Base-by-base conservation (phyloP, 2,797 vertebrate genomes). In the Diceros bicornis region DNA sequence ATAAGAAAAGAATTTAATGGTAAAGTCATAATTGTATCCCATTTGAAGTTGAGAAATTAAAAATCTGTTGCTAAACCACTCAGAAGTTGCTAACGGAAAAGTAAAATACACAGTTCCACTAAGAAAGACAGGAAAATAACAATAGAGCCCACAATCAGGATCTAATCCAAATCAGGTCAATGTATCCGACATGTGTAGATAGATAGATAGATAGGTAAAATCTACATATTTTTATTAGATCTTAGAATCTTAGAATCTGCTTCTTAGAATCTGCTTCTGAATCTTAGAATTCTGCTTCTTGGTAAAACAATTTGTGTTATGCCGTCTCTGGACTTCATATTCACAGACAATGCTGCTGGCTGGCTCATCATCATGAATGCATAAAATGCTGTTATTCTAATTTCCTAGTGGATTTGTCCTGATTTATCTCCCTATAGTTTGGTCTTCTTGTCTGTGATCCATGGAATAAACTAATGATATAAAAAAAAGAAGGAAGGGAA, bases 41-140 rank as follows among this genome's bases (percentile, higher is more conserved):
- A 85, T 82, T 93, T 92, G 91, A 89, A 92, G 52, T 68, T 93
- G 34, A 97, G 32, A 94, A 92, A 97, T 95, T 95, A 91, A 95
- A 94, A 87, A 77, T 66, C 78, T 44, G 71, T 87, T 89, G 34
- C 69, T 96, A 82, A 96, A 81, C 18, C 52, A 88, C 37, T 78
- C 27, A 50, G 59, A 96, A 96, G 84, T 81, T 85, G 41, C 41
- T 91, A 95, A 90, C 11, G 95, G 37, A 92, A 97, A 98, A 96
- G 94, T 74, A 97, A 74, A 72, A 81, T 41, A 50, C 27, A 91
- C 18, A 91, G 84, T 93, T 62, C 6, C 61, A 77, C 93, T 92
- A 81, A 93, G 52, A 90, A 93, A 94, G 50, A 82, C 32, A 74
- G 23, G 44, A 87, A 93, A 95, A 94, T 91, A 94, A 95, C 34